Base-by-base conservation (phyloP, 1,140 invertebrate genomes). In the Semibalanus balanoides region DNA sequence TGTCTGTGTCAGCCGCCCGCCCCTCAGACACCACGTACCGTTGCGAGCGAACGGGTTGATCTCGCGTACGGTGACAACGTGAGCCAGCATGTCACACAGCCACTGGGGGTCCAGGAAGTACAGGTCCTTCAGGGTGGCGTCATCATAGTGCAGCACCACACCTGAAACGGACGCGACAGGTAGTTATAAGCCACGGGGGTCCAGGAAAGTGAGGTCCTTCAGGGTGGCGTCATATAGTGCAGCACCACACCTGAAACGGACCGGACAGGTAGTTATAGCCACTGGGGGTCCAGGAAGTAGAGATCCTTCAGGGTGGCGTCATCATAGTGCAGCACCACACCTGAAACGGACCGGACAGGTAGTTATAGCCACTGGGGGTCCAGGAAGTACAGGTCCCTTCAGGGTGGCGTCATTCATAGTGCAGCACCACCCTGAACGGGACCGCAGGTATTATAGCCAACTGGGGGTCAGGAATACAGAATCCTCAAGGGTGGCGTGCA, bases 301-400 rank as follows among this genome's bases (percentile, higher is more conserved):
- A 97, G 86, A 85, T 99, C 96, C 82, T 95, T 93, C 0, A 99
- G 85, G 0, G 94, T 94, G 0, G 94, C 93, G 84, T 99, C 97
- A 81, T 99, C 96, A 82, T 98, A 99, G 84, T 99, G 96, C 0
- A 99, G 86, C n/a, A 99, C 85, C 30, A 99, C 92, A 74, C 93
- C 91, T 91, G 82, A n/a, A n/a, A n/a, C n/a, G n/a, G n/a, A n/a
- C n/a, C n/a, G n/a, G n/a, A n/a, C n/a, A n/a, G n/a, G n/a, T n/a
- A n/a, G n/a, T n/a, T n/a, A 99, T 5, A 99, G 87, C 97, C 97
- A 99, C 82, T 99, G 97, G 0, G 97, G 96, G 84, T 98, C 94
- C 27, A 99, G 84, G 83, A 98, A 98, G 82, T 94, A 95, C 31
- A 97, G 86, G 85, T 99, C 96, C n/a, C 82, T 95, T 93, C 0